These are phyloP conservation scores for Ornithoptera alexandrae DNA, from an alignment of 2,888 invertebrate species.

Conservation along the genomic window DNA sequence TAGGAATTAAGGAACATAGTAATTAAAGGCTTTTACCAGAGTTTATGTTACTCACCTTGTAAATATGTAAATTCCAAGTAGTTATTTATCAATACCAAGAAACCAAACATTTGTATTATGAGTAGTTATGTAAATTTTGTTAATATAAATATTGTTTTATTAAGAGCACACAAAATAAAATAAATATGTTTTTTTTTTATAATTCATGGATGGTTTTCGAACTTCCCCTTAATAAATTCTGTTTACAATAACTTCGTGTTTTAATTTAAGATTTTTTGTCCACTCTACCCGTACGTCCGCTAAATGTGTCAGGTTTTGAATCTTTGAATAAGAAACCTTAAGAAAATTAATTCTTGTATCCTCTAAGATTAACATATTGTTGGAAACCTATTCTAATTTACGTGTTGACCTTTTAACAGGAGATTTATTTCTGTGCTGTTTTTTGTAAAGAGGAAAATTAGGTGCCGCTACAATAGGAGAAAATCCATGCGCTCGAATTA, in stretches of 20 bases:
- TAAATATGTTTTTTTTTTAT: constrained; percentile 66
- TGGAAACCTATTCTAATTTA: too few species aligned
- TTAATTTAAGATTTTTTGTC: not conserved
- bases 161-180: constrained; percentile 55
- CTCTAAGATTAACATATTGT: too few species aligned
- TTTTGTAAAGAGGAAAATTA: constrained; percentile 22
- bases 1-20: constrained; percentile 45
- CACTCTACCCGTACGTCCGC: not conserved
- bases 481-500: constrained; percentile 66
- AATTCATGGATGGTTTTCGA: constrained; percentile 60
- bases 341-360: too few species aligned
- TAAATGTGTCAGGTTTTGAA: too few species aligned
- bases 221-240: constrained; percentile 71
- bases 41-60: constrained; percentile 66
- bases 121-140: constrained; percentile 75
- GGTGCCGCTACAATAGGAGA: constrained; percentile 25
- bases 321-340: too few species aligned
- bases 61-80: constrained; percentile 78
- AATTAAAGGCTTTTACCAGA: constrained; percentile 61
- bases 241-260: constrained; percentile 62
- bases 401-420: not conserved
- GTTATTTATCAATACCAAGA: constrained; percentile 73
- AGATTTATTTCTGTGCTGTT: not conserved
- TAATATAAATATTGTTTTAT: constrained; percentile 61
- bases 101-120: constrained; percentile 74